Evolutionary conservation across 2,113 vertebrate genomes (phyloP).

Genomic region (Ceyx margarethae): DNA sequence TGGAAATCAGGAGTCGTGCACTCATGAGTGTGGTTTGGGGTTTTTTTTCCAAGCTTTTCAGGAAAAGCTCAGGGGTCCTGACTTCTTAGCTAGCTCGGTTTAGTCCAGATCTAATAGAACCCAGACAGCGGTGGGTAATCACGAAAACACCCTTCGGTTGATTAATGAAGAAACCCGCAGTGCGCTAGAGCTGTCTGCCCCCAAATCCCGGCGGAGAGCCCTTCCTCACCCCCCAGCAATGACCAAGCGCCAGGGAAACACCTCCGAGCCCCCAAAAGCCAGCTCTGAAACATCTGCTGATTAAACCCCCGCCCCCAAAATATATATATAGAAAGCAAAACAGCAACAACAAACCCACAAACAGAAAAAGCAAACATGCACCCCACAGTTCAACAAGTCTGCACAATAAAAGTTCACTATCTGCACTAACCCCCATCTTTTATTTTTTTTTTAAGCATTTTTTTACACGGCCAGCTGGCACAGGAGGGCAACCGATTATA

Average conservation of each 20-base stretch:
- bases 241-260: neutral
- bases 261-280: neutral
- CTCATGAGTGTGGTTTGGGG: neutral
- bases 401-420: neutral
- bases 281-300: neutral
- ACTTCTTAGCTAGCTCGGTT: neutral
- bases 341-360: neutral
- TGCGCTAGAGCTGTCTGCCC: neutral
- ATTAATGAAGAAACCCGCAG: neutral
- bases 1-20: neutral
- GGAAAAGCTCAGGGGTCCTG: neutral
- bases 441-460: neutral
- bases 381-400: neutral
- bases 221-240: neutral
- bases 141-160: neutral
- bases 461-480: slow-evolving; percentile 36
- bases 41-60: accelerated
- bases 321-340: neutral
- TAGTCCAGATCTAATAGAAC: neutral
- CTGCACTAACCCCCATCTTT: neutral
- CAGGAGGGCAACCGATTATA: neutral
- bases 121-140: neutral
- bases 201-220: neutral
- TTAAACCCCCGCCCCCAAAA: neutral
- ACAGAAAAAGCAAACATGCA: neutral